Percentiles rank a stretch among this genome's conserved stretches.
phyloP scores from a whole-genome alignment of 2,113 vertebrate species.

The Narcine bancroftii region DNA sequence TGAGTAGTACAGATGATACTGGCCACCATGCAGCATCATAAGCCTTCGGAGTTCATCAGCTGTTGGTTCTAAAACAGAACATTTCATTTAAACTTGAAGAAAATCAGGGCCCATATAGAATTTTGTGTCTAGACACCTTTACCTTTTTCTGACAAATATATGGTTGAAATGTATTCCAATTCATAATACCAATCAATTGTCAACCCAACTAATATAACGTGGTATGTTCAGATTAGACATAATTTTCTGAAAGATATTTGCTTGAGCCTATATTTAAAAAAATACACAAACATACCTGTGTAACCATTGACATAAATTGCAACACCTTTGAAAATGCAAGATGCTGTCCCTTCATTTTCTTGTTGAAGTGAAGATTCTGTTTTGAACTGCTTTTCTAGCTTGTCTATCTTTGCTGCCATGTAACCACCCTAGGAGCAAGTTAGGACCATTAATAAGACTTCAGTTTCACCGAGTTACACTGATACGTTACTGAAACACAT shows the following conservation, averaged over 20 bases:
- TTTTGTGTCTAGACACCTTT: not conserved
- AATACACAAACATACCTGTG: slow-evolving; percentile 72
- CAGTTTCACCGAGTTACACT: not conserved
- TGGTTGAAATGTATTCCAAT: not conserved
- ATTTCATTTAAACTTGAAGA: not conserved
- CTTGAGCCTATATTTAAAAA: not conserved
- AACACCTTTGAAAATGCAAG: slow-evolving; percentile 82
- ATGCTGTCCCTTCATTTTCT: slow-evolving; percentile 66
- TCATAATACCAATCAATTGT: not conserved
- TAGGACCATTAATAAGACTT: not conserved
- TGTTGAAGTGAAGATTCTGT: slow-evolving; percentile 72
- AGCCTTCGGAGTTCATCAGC: slow-evolving; percentile 83
- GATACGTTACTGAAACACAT: not conserved
- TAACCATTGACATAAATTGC: slow-evolving; percentile 94
- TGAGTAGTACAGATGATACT: slow-evolving; percentile 88
- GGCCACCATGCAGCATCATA: slow-evolving; percentile 94
- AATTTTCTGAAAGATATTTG: not conserved
- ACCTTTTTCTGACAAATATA: not conserved
- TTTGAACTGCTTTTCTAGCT: slow-evolving; percentile 87
- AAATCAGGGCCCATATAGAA: not conserved
- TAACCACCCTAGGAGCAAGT: slow-evolving; percentile 73
- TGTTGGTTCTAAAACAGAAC: slow-evolving; percentile 71
- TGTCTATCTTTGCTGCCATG: slow-evolving; percentile 88
- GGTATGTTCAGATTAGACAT: not conserved
- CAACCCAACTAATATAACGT: not conserved